Conservation (phyloP, 2,113 vertebrate species). For the Cebus imitator region DNA sequence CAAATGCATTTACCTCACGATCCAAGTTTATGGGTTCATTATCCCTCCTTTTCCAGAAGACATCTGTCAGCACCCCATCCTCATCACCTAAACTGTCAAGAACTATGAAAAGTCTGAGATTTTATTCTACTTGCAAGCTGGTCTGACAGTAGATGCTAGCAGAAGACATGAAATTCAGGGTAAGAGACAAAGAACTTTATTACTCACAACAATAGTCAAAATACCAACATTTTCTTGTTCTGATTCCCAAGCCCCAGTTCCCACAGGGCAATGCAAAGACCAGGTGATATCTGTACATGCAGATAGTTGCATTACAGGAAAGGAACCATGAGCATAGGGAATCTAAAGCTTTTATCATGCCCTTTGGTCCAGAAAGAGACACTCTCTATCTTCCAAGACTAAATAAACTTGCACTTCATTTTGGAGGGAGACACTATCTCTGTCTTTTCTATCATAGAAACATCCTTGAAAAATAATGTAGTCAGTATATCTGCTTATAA, state of each 20-base stretch:
- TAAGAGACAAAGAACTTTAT: constrained; percentile 3
- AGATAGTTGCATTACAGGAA: background rate
- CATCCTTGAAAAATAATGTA: background rate
- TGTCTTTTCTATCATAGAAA: background rate
- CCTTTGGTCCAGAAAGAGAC: background rate
- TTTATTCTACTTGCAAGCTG: background rate
- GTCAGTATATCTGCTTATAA: background rate
- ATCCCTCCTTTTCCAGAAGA: background rate
- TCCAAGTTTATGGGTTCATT: background rate
- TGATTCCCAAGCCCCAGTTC: background rate
- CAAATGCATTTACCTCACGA: background rate
- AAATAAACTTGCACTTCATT: background rate
- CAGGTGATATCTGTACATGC: background rate
- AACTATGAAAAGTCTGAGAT: background rate
- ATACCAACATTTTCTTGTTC: background rate
- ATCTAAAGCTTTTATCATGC: background rate
- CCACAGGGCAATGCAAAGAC: background rate
- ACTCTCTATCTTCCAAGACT: background rate
- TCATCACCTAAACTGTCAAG: background rate
- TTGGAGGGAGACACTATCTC: background rate
- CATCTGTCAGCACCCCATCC: background rate
- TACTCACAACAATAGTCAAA: background rate
- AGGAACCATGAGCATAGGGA: background rate
- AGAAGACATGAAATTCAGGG: background rate
- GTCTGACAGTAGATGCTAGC: background rate